These are phyloP conservation scores for Anabacerthia variegaticeps DNA, from an alignment of 2,797 vertebrate species.

Conservation along the genomic window DNA sequence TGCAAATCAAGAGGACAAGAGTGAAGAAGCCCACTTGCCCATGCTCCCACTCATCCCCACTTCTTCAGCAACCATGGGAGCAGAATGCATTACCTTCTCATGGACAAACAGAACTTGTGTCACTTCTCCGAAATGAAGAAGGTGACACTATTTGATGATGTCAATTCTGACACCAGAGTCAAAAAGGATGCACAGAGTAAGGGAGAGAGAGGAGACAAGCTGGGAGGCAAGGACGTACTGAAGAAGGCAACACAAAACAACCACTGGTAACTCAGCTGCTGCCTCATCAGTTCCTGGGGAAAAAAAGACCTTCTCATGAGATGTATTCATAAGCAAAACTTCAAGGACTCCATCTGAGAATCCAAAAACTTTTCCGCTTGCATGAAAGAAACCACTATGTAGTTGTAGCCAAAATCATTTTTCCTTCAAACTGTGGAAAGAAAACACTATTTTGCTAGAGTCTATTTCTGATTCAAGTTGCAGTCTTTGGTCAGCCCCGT, in stretches of 20 bases:
- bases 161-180: background rate
- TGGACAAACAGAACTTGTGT: background rate
- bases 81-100: background rate
- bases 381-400: constrained; percentile 46
- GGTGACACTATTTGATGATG: background rate
- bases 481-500: background rate
- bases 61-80: background rate
- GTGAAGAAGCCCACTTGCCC: background rate
- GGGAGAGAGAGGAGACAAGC: background rate
- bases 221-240: accelerated
- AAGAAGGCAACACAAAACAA: background rate
- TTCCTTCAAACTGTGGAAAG: background rate
- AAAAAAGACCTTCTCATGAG: constrained; percentile 10
- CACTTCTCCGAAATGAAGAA: background rate
- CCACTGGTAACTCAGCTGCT: background rate
- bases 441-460: background rate
- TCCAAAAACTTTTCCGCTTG: background rate
- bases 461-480: background rate
- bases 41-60: background rate
- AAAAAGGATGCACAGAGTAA: background rate
- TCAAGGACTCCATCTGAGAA: constrained; percentile 40
- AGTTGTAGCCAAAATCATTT: background rate
- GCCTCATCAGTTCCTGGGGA: background rate
- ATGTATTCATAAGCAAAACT: constrained; percentile 52
- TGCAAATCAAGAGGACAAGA: background rate